Conservation (phyloP, 1,140 invertebrate genomes). For the Drosophila nigrodunni region DNA sequence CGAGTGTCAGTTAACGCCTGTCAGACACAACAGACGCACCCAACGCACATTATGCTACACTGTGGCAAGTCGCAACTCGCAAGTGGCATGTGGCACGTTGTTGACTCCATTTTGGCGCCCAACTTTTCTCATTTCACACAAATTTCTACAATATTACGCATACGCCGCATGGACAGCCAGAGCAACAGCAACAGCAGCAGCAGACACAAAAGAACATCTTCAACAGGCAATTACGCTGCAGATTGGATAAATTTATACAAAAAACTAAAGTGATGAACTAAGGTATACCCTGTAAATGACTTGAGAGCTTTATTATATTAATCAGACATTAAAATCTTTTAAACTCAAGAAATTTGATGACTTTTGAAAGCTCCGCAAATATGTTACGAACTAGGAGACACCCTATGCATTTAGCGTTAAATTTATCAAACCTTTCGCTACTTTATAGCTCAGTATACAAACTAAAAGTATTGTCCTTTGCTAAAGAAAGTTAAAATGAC, state of each 20-base stretch:
- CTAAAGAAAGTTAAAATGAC: too few relatives aligned
- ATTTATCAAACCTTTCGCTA: too few relatives aligned
- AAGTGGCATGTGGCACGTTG: not conserved
- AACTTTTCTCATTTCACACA: conserved; percentile 28
- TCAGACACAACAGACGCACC: conserved; percentile 54
- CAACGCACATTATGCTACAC: conserved; percentile 9
- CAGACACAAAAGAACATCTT: conserved; percentile 23
- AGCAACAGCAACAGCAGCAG: too few relatives aligned
- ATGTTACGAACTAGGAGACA: not conserved
- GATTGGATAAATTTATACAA: conserved; percentile 25
- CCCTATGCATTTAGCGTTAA: not conserved
- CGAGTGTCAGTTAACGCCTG: conserved; percentile 78
- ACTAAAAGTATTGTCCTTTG: too few relatives aligned
- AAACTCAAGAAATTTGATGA: too few relatives aligned
- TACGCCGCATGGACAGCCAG: conserved; percentile 50
- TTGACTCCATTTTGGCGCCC: not conserved
- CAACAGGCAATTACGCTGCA: conserved; percentile 58
- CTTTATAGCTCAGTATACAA: too few relatives aligned
- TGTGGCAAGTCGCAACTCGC: not conserved
- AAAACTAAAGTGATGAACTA: conserved; percentile 14
- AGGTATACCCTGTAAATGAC: not conserved
- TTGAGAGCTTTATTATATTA: too few relatives aligned
- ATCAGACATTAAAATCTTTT: too few relatives aligned
- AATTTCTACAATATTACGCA: conserved; percentile 54
- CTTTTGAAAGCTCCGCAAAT: too few relatives aligned